Base-by-base conservation (phyloP, 1,140 invertebrate species). In the Choristoneura fumiferana region DNA sequence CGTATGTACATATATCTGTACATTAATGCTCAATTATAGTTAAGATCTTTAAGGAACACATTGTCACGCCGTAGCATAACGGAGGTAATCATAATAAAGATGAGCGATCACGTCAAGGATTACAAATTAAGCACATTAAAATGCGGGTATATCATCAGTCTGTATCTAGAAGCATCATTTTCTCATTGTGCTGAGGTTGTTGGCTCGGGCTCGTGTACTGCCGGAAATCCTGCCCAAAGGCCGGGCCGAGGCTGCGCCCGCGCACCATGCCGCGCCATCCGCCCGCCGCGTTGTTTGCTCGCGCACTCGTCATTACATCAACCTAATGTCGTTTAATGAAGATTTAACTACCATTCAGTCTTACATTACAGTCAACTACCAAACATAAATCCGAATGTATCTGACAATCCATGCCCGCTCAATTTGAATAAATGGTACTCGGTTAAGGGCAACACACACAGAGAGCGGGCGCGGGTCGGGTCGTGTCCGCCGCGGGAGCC, bases 161-260 rank as follows among this genome's bases (percentile, higher is more conserved):
- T 33, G 22, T 17, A 49, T 49, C 43, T 22, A 29, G 12, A n/a
- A 18, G 22, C 43, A 49, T 49, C n/a, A 49, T 49, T 49, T 49
- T 49, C 43, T 49, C 14, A 49, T 49, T 29, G 43, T 14, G 22
- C 17, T 49, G 40, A 58, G 57, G 57, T 58, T 58, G 43, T 58
- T 54, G 58, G 17, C 39, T 35, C 5, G 36, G 53, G 65, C 58
- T 76, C 70, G 71, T 67, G 67, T 65, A 64, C 57, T 70, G 75
- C 78, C 80, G 85, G 85, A 86, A 81, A 85, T 86, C 81, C 81
- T 85, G 81, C 69, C 67, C 56, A 73, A 78, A 84, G 82, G 83
- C 73, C 81, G 65, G 63, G 54, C 45, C 78, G 77, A 81, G 80
- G 79, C 69, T 81, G 60, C 67, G 59, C 62, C 49, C 43, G 62